A percentile compares a stretch with the other conserved stretches of the same genome.
phyloP scores from a whole-genome alignment of 2,888 invertebrate genomes.

The Orthosia gothica region DNA sequence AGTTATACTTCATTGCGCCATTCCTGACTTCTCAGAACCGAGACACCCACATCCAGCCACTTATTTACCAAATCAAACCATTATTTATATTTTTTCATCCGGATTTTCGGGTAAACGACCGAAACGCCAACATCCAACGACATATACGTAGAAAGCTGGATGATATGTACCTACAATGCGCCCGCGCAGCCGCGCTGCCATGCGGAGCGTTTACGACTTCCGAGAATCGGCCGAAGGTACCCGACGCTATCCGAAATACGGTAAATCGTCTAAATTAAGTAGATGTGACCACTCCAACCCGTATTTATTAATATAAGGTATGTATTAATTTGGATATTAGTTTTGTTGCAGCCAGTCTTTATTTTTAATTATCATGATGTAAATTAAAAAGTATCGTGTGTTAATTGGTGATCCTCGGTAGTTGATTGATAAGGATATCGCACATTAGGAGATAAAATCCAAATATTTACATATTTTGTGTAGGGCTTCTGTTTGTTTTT shows the following conservation, averaged over 20 bases:
- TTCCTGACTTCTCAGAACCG: conserved; percentile 48
- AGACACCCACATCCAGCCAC: conserved; percentile 56
- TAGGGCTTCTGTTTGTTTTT: conserved; percentile 39
- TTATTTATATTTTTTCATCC: conserved; percentile 64
- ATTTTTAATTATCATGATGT: conserved; percentile 62
- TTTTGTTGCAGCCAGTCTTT: conserved; percentile 58
- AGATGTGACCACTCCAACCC: conserved; percentile 75
- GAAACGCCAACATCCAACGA: conserved; percentile 69
- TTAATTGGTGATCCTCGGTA: conserved; percentile 63
- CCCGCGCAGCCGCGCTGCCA: conserved; percentile 73
- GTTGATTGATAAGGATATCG: conserved; percentile 59
- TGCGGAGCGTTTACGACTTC: conserved; percentile 83
- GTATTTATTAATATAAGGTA: conserved; percentile 72
- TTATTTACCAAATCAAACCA: conserved; percentile 61
- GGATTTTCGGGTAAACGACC: conserved; percentile 63
- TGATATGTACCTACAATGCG: conserved; percentile 76
- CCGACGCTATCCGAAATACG: conserved; percentile 80
- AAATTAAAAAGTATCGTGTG: conserved; percentile 61
- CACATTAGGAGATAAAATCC: conserved; percentile 51
- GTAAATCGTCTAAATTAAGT: conserved; percentile 86
- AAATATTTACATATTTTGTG: conserved; percentile 5
- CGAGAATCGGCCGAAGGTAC: conserved; percentile 78
- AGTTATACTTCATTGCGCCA: conserved; percentile 31
- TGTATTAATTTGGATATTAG: conserved; percentile 67
- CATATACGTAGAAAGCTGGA: conserved; percentile 80